Evolutionary conservation across 1,140 invertebrate species (phyloP), one percentile per base, ranked within the genome.

Genomic region (Trissolcus basalis): DNA sequence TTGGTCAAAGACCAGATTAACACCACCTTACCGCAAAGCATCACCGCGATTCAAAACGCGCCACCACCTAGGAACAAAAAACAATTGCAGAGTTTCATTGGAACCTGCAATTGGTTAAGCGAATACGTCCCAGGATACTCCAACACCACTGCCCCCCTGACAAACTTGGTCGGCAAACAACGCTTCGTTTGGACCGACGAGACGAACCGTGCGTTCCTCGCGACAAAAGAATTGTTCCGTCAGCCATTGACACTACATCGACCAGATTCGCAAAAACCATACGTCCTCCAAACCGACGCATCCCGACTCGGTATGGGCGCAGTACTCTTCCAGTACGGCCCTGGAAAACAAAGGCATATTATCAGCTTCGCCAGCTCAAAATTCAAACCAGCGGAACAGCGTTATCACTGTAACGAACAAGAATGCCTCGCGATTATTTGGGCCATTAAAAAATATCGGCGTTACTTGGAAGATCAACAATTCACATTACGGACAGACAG

Each of bases 401-500:
- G 13, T 4, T 44, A 44, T n/a, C 43, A 44, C 12, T 4, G 43
- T 8, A 44, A 44, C 43, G 43, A 44, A 13, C 43, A 14, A 8
- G 43, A 44, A n/a, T 44, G 43, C 13, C 13, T 44, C 3, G 43
- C 43, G n/a, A 44, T 44, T 2, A 44, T 83, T 1, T 82, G 81
- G 82, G 76, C 78, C 0, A 67, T 82, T 5, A 51, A 70, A 15
- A 33, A 51, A 11, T 83, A 77, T 39, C 49, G 68, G 0, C 67
- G 54, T 0, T 84, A 82, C 56, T 48, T 85, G 5, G 78, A 82
- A 49, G 79, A 84, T 35, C 33, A 72, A 9, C 68, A 10, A 3
- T 83, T 84, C 47, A 72, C 49, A 0, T 53, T 84, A 0, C n/a
- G 54, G 10, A 81, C 82, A 0, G 78, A 82, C 45, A 81, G 64